These are phyloP conservation scores for Argentina silus DNA, from an alignment of 2,797 vertebrate species.

Conservation along the genomic window DNA sequence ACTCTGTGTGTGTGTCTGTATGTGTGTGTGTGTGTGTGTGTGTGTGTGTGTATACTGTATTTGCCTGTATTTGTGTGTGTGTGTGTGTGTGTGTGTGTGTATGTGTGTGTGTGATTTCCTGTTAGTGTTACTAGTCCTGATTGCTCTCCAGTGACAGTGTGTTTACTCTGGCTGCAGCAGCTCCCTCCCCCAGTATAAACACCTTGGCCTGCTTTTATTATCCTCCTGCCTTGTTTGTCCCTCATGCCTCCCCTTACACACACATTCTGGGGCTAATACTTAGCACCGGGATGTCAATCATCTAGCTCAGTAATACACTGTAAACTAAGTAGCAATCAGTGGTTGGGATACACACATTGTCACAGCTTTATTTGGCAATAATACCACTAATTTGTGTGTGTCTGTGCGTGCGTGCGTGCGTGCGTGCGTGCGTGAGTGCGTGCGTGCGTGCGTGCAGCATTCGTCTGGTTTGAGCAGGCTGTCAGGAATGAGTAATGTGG, in stretches of 20 bases:
- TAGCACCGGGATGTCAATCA: not conserved
- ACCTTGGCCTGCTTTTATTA: not conserved
- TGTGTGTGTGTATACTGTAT: too few relatives aligned
- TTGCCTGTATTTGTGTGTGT: not conserved
- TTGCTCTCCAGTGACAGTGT: constrained; percentile 36
- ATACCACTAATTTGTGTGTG: not conserved
- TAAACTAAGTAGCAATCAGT: too few relatives aligned
- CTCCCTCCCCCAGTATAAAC: not conserved
- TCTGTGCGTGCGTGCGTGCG: constrained; percentile 9
- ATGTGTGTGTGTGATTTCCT: constrained; percentile 43
- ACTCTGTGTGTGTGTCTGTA: not conserved
- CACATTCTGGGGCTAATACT: not conserved
- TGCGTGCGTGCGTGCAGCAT: too few relatives aligned
- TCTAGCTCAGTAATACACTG: not conserved
- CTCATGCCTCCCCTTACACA: not conserved
- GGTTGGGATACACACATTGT: too few relatives aligned
- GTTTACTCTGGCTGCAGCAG: constrained; percentile 53
- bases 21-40: not conserved
- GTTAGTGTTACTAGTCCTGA: constrained; percentile 52
- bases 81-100: constrained; percentile 23
- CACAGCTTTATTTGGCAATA: too few relatives aligned
- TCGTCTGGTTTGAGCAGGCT: not conserved
- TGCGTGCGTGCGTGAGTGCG: constrained; percentile 16
- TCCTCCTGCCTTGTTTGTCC: not conserved
- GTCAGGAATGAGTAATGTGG: not conserved